Evolutionary conservation across 2,888 invertebrate genomes (phyloP).

Genomic region (Lasius fuliginosus): DNA sequence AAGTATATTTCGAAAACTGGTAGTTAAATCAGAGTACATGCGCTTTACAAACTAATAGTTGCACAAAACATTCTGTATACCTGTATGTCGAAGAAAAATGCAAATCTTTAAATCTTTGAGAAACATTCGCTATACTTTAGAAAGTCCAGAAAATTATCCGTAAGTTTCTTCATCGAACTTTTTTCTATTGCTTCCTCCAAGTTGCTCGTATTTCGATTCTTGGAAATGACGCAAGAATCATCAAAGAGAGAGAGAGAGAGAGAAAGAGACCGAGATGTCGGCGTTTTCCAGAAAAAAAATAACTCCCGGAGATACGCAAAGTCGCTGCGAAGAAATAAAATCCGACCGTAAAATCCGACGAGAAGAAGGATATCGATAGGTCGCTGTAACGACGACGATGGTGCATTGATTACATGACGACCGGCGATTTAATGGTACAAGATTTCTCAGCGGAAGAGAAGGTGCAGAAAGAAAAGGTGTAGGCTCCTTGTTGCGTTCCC

Average conservation of each 20-base stretch:
- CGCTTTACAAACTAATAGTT: not conserved
- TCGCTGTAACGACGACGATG: constrained; percentile 58
- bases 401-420: constrained; percentile 65
- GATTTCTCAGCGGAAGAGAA: not conserved
- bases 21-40: not conserved
- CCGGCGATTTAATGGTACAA: constrained; percentile 52
- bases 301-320: constrained; percentile 38
- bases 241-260: constrained; percentile 7
- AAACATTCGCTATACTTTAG: not conserved
- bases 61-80: not conserved
- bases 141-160: constrained; percentile 6
- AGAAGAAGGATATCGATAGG: constrained; percentile 55
- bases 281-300: constrained; percentile 3
- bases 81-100: constrained; percentile 3
- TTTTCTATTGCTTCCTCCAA: constrained; percentile 10
- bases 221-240: constrained; percentile 6
- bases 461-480: not conserved
- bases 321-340: constrained; percentile 9
- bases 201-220: constrained; percentile 24
- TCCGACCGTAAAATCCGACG: constrained; percentile 31
- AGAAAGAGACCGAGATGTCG: not conserved
- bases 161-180: constrained; percentile 4
- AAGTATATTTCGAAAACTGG: not conserved
- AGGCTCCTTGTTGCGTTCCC: constrained; percentile 66
- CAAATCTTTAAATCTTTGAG: constrained; percentile 14